A percentile compares a stretch with the other conserved stretches of the same genome.
Evolutionary conservation across 1,140 invertebrate genomes (phyloP).

Genomic region (Ooceraea biroi): DNA sequence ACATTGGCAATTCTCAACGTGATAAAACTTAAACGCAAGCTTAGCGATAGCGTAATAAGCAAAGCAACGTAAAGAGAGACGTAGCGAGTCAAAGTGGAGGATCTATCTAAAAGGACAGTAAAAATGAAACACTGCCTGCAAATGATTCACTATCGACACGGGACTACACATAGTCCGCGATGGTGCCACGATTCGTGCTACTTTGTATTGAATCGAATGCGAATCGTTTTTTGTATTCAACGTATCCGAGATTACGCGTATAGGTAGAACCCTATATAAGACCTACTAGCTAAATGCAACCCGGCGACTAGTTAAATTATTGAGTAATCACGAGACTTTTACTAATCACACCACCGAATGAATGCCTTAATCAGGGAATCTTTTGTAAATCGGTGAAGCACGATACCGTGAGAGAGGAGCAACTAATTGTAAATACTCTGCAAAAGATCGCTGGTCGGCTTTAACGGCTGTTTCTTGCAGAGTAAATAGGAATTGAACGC

Average conservation of each 20-base stretch:
- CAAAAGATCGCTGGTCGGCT: background rate
- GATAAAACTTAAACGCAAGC: slow-evolving; percentile 20
- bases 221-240: slow-evolving; percentile 66
- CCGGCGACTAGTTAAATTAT: slow-evolving; percentile 37
- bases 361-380: slow-evolving; percentile 65
- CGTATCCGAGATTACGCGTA: slow-evolving; percentile 24
- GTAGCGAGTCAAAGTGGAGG: slow-evolving; percentile 14
- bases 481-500: slow-evolving; percentile 49
- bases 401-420: background rate
- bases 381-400: slow-evolving; percentile 56
- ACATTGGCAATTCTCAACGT: slow-evolving; percentile 6
- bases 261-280: slow-evolving; percentile 54
- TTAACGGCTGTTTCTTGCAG: slow-evolving; percentile 44
- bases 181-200: slow-evolving; percentile 27
- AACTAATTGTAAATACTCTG: slow-evolving; percentile 48
- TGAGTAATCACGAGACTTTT: slow-evolving; percentile 53
- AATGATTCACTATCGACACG: slow-evolving; percentile 34
- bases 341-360: slow-evolving; percentile 61
- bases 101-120: slow-evolving; percentile 40
- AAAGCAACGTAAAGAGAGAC: slow-evolving; percentile 13
- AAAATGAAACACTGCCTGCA: slow-evolving; percentile 66
- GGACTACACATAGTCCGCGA: slow-evolving; percentile 29
- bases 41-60: slow-evolving; percentile 24
- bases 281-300: slow-evolving; percentile 50
- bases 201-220: slow-evolving; percentile 60